Percentiles rank a stretch among this genome's conserved stretches.
Conservation (phyloP, 2,888 invertebrate genomes). For the Drosophila rellima region DNA sequence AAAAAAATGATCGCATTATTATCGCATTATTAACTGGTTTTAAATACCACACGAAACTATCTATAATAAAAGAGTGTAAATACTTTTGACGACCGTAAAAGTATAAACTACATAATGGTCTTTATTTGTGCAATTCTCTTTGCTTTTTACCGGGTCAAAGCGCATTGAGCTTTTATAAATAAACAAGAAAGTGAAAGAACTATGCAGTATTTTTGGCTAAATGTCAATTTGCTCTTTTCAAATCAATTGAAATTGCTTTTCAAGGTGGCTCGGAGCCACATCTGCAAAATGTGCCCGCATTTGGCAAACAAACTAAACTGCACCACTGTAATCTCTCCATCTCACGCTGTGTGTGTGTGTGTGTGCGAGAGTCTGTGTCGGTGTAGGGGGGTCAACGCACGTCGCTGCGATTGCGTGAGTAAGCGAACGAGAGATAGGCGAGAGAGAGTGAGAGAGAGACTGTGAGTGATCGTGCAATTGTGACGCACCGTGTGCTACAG, state of each 20-base stretch:
- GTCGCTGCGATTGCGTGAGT: constrained; percentile 24
- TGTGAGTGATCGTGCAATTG: constrained; percentile 36
- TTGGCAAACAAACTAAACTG: constrained; percentile 48
- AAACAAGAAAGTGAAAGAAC: constrained; percentile 47
- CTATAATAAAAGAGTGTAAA: too few relatives aligned
- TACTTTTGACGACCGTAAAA: too few relatives aligned
- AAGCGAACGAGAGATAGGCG: constrained; percentile 2
- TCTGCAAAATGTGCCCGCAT: constrained; percentile 46
- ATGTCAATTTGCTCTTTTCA: constrained; percentile 42
- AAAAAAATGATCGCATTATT: too few relatives aligned
- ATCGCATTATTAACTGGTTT: too few relatives aligned
- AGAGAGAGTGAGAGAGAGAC: constrained; percentile 8
- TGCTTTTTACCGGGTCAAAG: not conserved
- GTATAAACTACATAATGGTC: too few relatives aligned
- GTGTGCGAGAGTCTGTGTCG: constrained; percentile 1
- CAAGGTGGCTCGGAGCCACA: constrained; percentile 45
- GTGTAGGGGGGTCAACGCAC: constrained; percentile 65
- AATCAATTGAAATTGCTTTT: constrained; percentile 51
- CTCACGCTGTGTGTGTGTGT: constrained; percentile 2
- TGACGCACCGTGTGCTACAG: constrained; percentile 49
- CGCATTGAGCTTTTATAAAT: constrained; percentile 39
- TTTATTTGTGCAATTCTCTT: not conserved
- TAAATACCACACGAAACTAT: too few relatives aligned
- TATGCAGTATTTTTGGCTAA: constrained; percentile 57
- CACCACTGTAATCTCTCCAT: constrained; percentile 27